Percentiles rank a stretch among this genome's conserved stretches.
Conservation (phyloP, 2,888 invertebrate species). For the Lapara coniferarum region DNA sequence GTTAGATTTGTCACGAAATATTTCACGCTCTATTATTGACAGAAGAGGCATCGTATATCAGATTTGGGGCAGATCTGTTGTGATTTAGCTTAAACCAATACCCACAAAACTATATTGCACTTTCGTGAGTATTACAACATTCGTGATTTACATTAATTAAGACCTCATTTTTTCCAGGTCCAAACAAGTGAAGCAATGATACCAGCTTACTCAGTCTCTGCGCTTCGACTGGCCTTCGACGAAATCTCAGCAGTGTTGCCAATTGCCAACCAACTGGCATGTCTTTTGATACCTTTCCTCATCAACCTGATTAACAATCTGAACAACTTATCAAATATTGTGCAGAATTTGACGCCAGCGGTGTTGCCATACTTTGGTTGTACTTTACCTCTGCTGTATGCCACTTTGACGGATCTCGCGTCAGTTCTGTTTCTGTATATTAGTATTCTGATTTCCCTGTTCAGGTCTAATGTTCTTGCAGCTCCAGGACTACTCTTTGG, state of each 20-base stretch:
- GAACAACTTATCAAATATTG: slow-evolving; percentile 74
- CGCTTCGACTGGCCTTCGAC: slow-evolving; percentile 71
- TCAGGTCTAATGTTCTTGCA: slow-evolving; percentile 70
- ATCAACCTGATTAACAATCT: slow-evolving; percentile 75
- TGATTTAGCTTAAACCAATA: no score
- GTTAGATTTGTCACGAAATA: no score
- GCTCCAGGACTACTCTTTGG: slow-evolving; percentile 68
- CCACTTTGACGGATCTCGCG: slow-evolving; percentile 72
- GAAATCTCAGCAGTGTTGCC: slow-evolving; percentile 72
- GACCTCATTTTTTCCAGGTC: slow-evolving; percentile 50
- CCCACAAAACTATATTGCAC: no score
- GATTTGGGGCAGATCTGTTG: no score
- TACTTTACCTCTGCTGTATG: slow-evolving; percentile 69
- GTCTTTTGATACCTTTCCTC: slow-evolving; percentile 69
- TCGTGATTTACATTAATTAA: neutral
- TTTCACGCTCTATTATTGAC: no score
- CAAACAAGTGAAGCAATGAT: slow-evolving; percentile 69
- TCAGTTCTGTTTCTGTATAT: slow-evolving; percentile 75
- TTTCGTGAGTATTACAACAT: neutral
- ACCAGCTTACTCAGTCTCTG: slow-evolving; percentile 73
- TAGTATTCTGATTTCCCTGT: slow-evolving; percentile 71
- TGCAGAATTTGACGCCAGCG: slow-evolving; percentile 75
- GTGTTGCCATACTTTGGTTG: slow-evolving; percentile 75
- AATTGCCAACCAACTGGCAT: slow-evolving; percentile 70
- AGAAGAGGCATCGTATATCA: no score